Evolutionary conservation across 2,113 vertebrate genomes (phyloP).

Genomic region (Aplodontia rufa): DNA sequence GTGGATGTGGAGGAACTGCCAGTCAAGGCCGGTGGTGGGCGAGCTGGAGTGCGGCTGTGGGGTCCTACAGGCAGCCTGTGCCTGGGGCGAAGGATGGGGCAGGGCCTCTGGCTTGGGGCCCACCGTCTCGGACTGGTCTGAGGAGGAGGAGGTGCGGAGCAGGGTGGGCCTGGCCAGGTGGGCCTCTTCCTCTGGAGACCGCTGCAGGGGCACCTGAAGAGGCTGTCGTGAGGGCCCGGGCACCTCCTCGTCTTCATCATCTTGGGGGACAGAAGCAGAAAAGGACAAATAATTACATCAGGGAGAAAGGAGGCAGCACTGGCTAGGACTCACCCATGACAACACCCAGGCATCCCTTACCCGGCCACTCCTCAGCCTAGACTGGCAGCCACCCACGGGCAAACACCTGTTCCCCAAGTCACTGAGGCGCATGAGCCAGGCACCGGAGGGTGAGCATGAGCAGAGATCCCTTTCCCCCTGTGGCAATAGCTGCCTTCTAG

Average conservation of each 20-base stretch:
- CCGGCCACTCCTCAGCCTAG: not conserved
- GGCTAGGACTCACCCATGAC: not conserved
- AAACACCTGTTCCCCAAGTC: not conserved
- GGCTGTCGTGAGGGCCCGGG: slow-evolving; percentile 80
- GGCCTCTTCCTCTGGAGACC: slow-evolving; percentile 61
- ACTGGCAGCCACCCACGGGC: not conserved
- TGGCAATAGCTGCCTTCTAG: not conserved
- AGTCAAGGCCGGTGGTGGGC: slow-evolving; percentile 66
- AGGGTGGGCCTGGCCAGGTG: slow-evolving; percentile 73
- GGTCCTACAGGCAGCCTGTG: slow-evolving; percentile 72
- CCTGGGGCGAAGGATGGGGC: slow-evolving; percentile 1
- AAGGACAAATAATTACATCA: slow-evolving; percentile 70
- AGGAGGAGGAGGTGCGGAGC: slow-evolving; percentile 74
- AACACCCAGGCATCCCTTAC: not conserved
- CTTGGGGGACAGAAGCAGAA: slow-evolving; percentile 81
- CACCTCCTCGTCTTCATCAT: slow-evolving; percentile 82
- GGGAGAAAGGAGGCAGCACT: not conserved
- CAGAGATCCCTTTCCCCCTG: not conserved
- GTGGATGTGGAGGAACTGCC: slow-evolving; percentile 80
- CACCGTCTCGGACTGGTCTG: slow-evolving; percentile 72
- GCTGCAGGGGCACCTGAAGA: slow-evolving; percentile 62
- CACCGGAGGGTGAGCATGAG: not conserved
- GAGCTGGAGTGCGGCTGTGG: slow-evolving; percentile 63
- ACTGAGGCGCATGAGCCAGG: not conserved
- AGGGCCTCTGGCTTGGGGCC: slow-evolving; percentile 78